phyloP scores from a whole-genome alignment of 2,888 invertebrate genomes.

The Drosophila pseudotakahashii region DNA sequence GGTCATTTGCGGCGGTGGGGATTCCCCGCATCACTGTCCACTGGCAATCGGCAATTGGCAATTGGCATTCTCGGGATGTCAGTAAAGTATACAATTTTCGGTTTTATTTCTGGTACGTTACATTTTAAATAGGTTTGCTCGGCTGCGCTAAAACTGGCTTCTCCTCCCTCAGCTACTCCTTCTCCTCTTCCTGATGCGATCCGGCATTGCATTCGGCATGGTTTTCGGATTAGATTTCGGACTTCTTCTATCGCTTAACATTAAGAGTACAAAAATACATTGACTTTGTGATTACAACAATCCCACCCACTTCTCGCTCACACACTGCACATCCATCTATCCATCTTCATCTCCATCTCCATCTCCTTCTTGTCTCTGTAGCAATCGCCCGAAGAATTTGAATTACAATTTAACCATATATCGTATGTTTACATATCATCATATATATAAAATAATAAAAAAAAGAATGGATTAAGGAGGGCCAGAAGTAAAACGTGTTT shows the following conservation, averaged over 20 bases:
- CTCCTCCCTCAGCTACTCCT: background rate
- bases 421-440: slow-evolving; percentile 29
- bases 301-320: background rate
- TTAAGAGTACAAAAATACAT: slow-evolving; percentile 74
- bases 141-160: slow-evolving; percentile 12
- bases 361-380: slow-evolving; percentile 5
- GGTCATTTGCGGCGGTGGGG: slow-evolving; percentile 19
- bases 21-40: slow-evolving; percentile 6
- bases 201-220: background rate
- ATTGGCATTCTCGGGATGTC: slow-evolving; percentile 30
- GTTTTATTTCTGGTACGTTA: slow-evolving; percentile 35
- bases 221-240: slow-evolving; percentile 16
- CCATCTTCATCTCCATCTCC: background rate
- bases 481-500: slow-evolving; percentile 51
- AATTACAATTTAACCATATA: slow-evolving; percentile 45
- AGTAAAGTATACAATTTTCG: slow-evolving; percentile 22
- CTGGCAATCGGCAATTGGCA: slow-evolving; percentile 28
- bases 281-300: slow-evolving; percentile 58
- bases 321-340: slow-evolving; percentile 1
- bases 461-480: slow-evolving; percentile 30
- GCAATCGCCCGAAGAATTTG: slow-evolving; percentile 18
- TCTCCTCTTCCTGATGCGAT: slow-evolving; percentile 4
- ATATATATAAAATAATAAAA: slow-evolving; percentile 36
- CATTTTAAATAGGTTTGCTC: slow-evolving; percentile 34
- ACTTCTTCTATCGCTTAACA: slow-evolving; percentile 60